These are phyloP conservation scores for Battus philenor DNA, from an alignment of 1,140 invertebrate genomes.

Conservation along the genomic window DNA sequence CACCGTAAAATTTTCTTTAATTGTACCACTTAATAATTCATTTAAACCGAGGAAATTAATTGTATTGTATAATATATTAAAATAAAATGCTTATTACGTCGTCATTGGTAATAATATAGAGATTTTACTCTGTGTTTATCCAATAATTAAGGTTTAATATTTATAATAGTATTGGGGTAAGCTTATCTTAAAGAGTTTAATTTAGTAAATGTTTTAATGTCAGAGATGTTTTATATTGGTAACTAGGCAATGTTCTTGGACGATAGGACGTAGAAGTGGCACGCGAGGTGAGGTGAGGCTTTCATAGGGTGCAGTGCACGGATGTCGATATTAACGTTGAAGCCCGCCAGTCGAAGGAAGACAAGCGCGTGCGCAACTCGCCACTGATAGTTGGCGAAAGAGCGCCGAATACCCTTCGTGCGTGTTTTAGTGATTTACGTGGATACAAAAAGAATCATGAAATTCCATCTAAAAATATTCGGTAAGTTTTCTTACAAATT, in stretches of 20 bases:
- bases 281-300: slow-evolving; percentile 38
- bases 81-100: too few species aligned
- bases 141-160: too few species aligned
- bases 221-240: background rate
- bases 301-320: slow-evolving; percentile 25
- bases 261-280: slow-evolving; percentile 35
- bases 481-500: slow-evolving; percentile 36
- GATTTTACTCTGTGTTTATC: too few species aligned
- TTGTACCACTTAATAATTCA: too few species aligned
- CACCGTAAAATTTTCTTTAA: too few species aligned
- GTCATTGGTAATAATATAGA: too few species aligned
- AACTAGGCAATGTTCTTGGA: slow-evolving; percentile 11
- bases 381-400: slow-evolving; percentile 24
- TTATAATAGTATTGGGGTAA: too few species aligned
- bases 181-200: too few species aligned
- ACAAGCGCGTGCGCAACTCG: slow-evolving; percentile 45
- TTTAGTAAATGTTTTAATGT: too few species aligned
- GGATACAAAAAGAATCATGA: slow-evolving; percentile 43
- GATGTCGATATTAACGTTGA: slow-evolving; percentile 20
- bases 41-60: too few species aligned
- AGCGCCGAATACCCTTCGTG: slow-evolving; percentile 28
- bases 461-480: slow-evolving; percentile 52
- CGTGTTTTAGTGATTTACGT: slow-evolving; percentile 36
- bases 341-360: slow-evolving; percentile 42
- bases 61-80: too few species aligned